A percentile compares a stretch with the other conserved stretches of the same genome.
phyloP scores from a whole-genome alignment of 2,888 invertebrate species.

The Limnephilus lunatus region DNA sequence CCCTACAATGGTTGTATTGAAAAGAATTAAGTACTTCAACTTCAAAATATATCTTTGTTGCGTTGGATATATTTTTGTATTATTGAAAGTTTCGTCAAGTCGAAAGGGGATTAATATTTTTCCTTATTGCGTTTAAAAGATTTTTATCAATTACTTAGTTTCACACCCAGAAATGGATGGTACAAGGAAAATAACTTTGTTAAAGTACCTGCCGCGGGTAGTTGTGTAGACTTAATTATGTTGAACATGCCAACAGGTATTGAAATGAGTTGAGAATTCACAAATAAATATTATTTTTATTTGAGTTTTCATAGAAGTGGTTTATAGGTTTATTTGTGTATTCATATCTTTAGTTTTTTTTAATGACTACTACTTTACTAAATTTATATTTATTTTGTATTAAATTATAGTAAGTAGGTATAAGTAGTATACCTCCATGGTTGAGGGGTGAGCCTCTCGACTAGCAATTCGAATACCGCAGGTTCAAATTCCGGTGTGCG shows the following conservation, averaged over 20 bases:
- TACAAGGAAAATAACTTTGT: background rate
- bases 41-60: slow-evolving; percentile 13
- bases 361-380: too few species aligned
- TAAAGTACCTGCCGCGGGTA: background rate
- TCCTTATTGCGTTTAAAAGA: background rate
- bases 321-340: background rate
- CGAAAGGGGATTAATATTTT: background rate
- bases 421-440: too few species aligned
- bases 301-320: background rate
- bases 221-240: background rate
- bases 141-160: slow-evolving; percentile 3
- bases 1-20: slow-evolving; percentile 10
- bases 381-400: too few species aligned
- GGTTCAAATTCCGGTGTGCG: too few species aligned
- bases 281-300: background rate
- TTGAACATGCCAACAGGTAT: background rate
- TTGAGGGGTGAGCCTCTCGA: too few species aligned
- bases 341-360: too few species aligned
- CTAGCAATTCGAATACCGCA: too few species aligned
- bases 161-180: background rate
- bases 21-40: slow-evolving; percentile 4
- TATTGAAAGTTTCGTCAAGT: background rate
- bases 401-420: too few species aligned
- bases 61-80: background rate
- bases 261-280: background rate